These are phyloP conservation scores for Chloroceryle amazona DNA, from an alignment of 2,797 vertebrate genomes.

Conservation along the genomic window DNA sequence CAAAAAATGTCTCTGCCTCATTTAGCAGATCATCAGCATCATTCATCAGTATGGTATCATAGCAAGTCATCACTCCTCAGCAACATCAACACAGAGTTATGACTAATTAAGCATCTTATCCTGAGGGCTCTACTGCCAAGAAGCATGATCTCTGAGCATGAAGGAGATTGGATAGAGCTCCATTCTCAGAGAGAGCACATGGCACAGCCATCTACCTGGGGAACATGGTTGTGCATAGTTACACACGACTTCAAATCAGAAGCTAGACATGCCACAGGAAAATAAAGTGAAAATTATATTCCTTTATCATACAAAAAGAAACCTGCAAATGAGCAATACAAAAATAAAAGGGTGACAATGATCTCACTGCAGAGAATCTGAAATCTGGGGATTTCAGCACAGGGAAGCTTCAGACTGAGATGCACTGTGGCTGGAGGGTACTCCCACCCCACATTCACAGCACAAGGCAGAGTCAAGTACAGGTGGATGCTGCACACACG, in stretches of 20 bases:
- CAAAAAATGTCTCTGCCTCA: background rate
- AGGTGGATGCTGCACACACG: fast-evolving
- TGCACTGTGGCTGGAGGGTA: background rate
- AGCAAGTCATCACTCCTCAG: background rate
- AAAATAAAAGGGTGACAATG: background rate
- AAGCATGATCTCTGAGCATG: background rate
- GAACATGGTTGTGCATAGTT: fast-evolving
- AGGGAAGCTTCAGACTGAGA: background rate
- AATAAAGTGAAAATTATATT: background rate
- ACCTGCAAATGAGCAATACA: background rate
- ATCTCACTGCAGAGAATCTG: background rate
- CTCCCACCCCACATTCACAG: fast-evolving
- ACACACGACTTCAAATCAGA: fast-evolving
- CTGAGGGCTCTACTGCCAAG: background rate
- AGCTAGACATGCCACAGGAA: background rate
- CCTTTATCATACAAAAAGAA: no score
- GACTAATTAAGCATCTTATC: background rate
- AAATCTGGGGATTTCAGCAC: background rate
- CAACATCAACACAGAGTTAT: background rate
- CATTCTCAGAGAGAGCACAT: background rate
- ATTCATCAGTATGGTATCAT: background rate
- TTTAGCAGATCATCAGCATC: background rate
- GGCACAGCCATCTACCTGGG: background rate
- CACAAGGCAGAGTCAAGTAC: background rate
- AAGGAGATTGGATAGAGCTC: background rate